These are phyloP conservation scores for Chiloscyllium punctatum DNA, from an alignment of 2,797 vertebrate genomes.

Conservation along the genomic window DNA sequence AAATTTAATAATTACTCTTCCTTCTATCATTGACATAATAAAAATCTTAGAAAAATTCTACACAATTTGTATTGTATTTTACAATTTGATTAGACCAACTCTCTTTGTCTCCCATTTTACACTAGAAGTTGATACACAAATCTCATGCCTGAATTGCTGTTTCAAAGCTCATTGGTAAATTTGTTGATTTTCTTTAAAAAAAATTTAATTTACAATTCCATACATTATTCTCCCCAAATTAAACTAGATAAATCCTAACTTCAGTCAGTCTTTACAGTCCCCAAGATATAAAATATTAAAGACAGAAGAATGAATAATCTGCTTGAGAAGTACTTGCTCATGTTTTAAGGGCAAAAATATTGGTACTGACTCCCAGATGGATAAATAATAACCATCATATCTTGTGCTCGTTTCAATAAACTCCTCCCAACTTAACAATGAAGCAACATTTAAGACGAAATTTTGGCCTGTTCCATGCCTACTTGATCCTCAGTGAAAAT, in stretches of 20 bases:
- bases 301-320: background rate
- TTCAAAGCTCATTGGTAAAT: background rate
- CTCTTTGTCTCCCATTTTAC: background rate
- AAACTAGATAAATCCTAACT: background rate
- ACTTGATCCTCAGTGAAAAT: background rate
- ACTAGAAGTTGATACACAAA: too few species aligned
- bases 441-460: background rate
- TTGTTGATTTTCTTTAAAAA: background rate
- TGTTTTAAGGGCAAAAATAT: background rate
- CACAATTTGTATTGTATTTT: background rate
- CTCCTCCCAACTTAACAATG: background rate
- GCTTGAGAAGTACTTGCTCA: background rate
- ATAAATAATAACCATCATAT: background rate
- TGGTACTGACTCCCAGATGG: background rate
- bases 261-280: background rate
- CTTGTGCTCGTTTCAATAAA: background rate
- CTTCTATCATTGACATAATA: background rate
- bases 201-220: background rate
- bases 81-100: background rate
- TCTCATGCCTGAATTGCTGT: too few species aligned
- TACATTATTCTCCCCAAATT: background rate
- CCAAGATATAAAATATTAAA: background rate
- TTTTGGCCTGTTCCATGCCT: background rate
- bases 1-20: background rate
- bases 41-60: background rate